phyloP scores from a whole-genome alignment of 1,140 invertebrate species.

The Drosophila simulans region DNA sequence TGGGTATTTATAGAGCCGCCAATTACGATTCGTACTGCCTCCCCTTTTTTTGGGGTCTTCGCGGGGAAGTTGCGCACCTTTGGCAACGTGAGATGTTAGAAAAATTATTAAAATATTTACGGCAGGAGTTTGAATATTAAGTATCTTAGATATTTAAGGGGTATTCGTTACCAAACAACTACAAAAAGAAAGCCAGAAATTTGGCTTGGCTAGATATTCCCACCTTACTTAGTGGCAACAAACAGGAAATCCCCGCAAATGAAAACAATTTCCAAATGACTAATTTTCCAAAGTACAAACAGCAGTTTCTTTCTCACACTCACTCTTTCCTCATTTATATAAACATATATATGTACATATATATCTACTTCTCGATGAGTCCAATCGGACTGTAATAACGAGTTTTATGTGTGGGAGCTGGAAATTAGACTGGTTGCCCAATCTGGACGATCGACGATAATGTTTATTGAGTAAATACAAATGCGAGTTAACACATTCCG shows the following conservation, averaged over 20 bases:
- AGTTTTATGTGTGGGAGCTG: conserved; percentile 45
- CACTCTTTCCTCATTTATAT: not conserved
- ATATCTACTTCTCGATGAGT: conserved; percentile 17
- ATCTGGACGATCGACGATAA: conserved; percentile 44
- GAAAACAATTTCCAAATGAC: conserved; percentile 27
- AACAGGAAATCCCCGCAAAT: conserved; percentile 28
- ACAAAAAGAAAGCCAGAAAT: too few species aligned
- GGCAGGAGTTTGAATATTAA: not conserved
- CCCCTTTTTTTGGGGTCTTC: not conserved
- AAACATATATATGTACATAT: not conserved
- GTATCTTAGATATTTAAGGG: not conserved
- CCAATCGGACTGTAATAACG: conserved; percentile 13
- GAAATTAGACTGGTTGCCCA: conserved; percentile 29
- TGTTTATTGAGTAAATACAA: conserved; percentile 61
- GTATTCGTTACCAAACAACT: not conserved
- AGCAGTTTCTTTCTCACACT: conserved; percentile 19
- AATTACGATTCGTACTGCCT: conserved; percentile 4
- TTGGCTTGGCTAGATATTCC: not conserved
- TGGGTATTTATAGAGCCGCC: conserved; percentile 12
- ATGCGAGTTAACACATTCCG: conserved; percentile 51
- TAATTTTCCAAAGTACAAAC: conserved; percentile 42
- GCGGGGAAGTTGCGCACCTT: not conserved
- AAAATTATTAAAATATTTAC: not conserved
- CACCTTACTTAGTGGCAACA: conserved; percentile 1
- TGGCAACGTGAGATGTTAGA: not conserved